Conservation (phyloP, 2,888 invertebrate genomes). For the Pandemis cinnamomeana region DNA sequence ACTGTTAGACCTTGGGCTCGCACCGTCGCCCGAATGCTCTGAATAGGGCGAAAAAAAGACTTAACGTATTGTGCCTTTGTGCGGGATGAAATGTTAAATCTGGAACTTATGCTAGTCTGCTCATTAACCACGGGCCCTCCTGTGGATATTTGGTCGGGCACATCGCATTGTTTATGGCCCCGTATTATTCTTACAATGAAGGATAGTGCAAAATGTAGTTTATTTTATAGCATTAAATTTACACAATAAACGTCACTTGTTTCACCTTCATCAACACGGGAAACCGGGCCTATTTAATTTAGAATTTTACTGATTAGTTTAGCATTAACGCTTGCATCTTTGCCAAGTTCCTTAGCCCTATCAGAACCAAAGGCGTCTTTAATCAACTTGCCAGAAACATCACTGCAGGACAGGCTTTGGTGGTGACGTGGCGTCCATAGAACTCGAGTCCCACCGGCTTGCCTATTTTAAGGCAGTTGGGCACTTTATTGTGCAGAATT, state of each 20-base stretch:
- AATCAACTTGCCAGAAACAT: no score
- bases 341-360: no score
- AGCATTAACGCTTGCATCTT: no score
- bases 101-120: slow-evolving; percentile 37
- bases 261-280: background rate
- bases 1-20: slow-evolving; percentile 70
- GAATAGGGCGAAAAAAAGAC: slow-evolving; percentile 59
- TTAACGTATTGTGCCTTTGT: slow-evolving; percentile 41
- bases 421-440: no score
- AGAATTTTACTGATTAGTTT: no score
- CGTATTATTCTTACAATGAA: slow-evolving; percentile 12
- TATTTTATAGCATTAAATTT: slow-evolving; percentile 18
- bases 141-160: slow-evolving; percentile 28
- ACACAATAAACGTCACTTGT: background rate
- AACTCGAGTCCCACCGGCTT: no score
- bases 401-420: no score
- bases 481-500: no score
- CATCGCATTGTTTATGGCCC: slow-evolving; percentile 33
- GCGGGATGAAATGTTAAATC: slow-evolving; percentile 38
- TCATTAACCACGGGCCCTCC: slow-evolving; percentile 37
- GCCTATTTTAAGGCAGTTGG: no score
- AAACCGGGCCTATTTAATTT: background rate
- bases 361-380: no score
- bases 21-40: slow-evolving; percentile 61
- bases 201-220: slow-evolving; percentile 8